Conservation (phyloP, 2,888 invertebrate genomes). For the Cantharis lateralis region DNA sequence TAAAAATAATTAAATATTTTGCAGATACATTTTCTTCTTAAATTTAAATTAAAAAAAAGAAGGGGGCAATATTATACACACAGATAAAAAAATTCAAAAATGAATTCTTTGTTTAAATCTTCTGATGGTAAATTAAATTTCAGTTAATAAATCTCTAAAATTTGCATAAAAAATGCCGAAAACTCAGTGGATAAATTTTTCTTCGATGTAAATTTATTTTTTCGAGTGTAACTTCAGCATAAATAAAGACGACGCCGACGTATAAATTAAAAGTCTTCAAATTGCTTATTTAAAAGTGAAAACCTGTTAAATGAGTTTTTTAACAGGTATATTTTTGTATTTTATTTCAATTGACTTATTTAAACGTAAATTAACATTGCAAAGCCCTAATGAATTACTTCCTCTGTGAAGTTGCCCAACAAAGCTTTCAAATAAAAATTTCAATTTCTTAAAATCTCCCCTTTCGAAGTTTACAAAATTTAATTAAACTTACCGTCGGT, state of each 20-base stretch:
- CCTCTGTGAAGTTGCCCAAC: background rate
- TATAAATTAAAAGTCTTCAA: background rate
- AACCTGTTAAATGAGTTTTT: background rate
- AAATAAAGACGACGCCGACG: background rate
- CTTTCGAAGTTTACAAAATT: background rate
- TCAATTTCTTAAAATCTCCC: background rate
- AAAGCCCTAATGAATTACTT: background rate
- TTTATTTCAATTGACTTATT: background rate
- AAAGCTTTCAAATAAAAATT: background rate
- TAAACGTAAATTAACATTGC: background rate
- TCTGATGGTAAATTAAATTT: no score
- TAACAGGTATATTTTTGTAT: background rate
- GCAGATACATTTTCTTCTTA: no score
- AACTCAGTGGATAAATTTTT: no score
- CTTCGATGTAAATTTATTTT: background rate
- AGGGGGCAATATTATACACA: no score
- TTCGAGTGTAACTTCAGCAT: background rate
- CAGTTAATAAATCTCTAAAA: no score
- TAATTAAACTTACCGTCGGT: conserved; percentile 68
- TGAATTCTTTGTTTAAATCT: no score
- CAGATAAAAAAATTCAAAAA: no score
- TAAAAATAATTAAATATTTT: no score
- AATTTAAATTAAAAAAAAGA: no score
- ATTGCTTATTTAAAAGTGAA: background rate
- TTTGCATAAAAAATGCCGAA: no score